Evolutionary conservation across 2,888 invertebrate genomes (phyloP), one percentile per base, ranked within the genome.

Genomic region (Drosophila lutescens): DNA sequence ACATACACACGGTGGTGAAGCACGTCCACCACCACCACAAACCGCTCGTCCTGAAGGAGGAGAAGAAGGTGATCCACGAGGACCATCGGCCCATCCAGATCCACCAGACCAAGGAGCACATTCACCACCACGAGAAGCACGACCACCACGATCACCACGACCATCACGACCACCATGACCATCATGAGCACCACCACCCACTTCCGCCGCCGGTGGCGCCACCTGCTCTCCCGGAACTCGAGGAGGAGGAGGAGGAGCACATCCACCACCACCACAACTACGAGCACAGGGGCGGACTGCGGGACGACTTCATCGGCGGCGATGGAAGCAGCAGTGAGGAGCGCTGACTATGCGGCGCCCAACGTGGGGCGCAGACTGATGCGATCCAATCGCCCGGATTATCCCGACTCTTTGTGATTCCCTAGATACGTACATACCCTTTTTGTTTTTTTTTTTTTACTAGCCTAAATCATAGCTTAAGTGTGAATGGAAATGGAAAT

Each of bases 1-100:
- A 92, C 77, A 90, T 91, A 0, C 92, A 92, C 46, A 92, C 92
- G 2, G 80, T 92, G 20, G 83, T 92, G 3, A 92, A 92, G 66
- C 91, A 92, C 62, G 87, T 92, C 17, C 92, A 92, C 76, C 92
- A 92, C 76, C 92, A 92, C 78, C 92, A 92, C 74, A 92, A 92
- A 79, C 92, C 92, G 36, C 89, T 91, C 67, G 88, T 92, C 15
- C 81, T 91, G n/a, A 92, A 92, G 77, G 92, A 92, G 79, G 92
- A 92, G 69, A 92, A 92, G 75, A 92, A 92, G 76, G 86, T 91
- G 17, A 91, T 92, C 30, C 90, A 92, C 46, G 89, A 92, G 44
- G 91, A 91, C 71, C 86, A 91, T 57, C 91, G 90, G 58, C 92
- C 92, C 47, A 83, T 91, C 23, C 76, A 85, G 54, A 88, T 85